phyloP scores from a whole-genome alignment of 2,888 invertebrate species.

The Hydraecia micacea region DNA sequence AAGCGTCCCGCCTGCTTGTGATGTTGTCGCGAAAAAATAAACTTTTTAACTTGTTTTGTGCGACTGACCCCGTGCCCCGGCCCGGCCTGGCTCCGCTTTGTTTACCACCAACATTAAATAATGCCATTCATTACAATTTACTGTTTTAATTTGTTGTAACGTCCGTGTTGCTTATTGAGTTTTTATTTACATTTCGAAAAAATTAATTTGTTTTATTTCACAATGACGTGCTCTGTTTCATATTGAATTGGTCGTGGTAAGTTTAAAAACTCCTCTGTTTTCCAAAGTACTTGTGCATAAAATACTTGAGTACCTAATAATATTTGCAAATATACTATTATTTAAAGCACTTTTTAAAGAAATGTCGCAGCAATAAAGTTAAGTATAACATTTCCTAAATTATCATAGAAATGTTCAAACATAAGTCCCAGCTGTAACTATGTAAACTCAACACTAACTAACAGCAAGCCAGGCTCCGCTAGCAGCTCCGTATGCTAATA shows the following conservation, averaged over 20 bases:
- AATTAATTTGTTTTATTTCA: conserved; percentile 4
- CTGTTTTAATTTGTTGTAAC: conserved; percentile 24
- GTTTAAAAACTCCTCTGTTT: background rate
- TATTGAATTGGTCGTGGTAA: background rate
- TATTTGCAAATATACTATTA: background rate
- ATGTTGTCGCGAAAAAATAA: conserved; percentile 55
- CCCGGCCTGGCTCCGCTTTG: conserved; percentile 14
- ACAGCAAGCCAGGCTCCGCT: background rate
- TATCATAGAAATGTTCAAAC: background rate
- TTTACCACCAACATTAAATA: conserved; percentile 44
- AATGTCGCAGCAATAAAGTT: background rate
- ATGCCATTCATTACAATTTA: conserved; percentile 48
- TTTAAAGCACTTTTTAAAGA: background rate
- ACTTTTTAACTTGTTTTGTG: conserved; percentile 61
- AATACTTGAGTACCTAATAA: background rate
- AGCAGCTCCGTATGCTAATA: conserved; percentile 17
- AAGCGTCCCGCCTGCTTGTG: conserved; percentile 57
- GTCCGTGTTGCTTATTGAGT: conserved; percentile 4
- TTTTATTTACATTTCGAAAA: background rate
- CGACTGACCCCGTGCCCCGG: background rate
- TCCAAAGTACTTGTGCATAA: background rate
- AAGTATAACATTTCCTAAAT: background rate
- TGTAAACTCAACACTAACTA: conserved; percentile 13
- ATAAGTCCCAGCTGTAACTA: background rate
- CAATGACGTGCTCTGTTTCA: background rate